Evolutionary conservation across 1,140 invertebrate genomes (phyloP), one percentile per base, ranked within the genome.

Genomic region (Bombus breviceps): DNA sequence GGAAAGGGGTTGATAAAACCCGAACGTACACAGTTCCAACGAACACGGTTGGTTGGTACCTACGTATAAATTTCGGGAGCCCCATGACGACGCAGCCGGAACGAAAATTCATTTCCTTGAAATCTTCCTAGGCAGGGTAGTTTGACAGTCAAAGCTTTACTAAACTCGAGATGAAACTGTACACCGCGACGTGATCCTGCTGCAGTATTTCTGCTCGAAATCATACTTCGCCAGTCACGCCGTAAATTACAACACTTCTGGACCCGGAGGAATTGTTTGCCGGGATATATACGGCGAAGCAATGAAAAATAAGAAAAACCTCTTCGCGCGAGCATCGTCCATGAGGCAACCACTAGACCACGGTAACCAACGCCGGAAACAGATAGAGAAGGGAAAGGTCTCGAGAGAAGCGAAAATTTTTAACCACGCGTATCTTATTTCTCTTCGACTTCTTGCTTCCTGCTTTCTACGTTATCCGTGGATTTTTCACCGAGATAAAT

Each of bases 211-310:
- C 69, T 34, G 37, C 69, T 81, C 53, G 80, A 81, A 81, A 81
- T 81, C 80, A 73, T 81, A 62, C 39, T 34, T 62, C n/a, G 69
- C 68, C 37, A 81, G 80, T 81, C 69, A 62, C 69, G 80, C 69
- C 53, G 69, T 81, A 74, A 81, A 81, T 81, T 81, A 81, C 69
- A 74, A 81, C 69, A 81, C 80, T 62, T 53, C 39, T 25, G 25
- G 53, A 73, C 80, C 8, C 37, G 37, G 37, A 62, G 53, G 80
- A 81, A 73, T 81, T 81, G 80, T 74, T 59, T 53, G 47, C 22
- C 37, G 37, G n/a, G 37, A 4, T 62, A 57, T 72, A 59, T 41
- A 68, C 47, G 69, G 8, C 37, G n/a, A 62, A 62, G n/a, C 68
- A 74, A 43, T 62, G 80, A 74, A 81, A 62, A 81, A 62, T 59